Evolutionary conservation across 2,113 vertebrate genomes (phyloP), one percentile per base, ranked within the genome.

Genomic region (Taurulus bubalis): DNA sequence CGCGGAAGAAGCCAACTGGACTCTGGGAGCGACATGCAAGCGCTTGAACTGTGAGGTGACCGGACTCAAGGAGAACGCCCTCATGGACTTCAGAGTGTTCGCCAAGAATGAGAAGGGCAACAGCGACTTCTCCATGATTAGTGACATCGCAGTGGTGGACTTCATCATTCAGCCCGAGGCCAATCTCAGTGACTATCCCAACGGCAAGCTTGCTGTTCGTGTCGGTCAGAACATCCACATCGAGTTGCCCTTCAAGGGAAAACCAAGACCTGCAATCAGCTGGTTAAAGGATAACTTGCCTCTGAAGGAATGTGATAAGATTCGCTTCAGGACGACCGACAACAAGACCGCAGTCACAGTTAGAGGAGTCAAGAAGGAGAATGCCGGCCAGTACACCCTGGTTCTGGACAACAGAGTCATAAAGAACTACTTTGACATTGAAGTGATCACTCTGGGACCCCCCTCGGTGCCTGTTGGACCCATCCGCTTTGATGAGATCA

Each of bases 81-180:
- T 96, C 28, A 90, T 99, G 89, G 96, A 98, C 86, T 99, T 99
- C 90, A 96, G 95, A 94, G 97, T 99, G 6, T 97, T 93, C 83
- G 96, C 98, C 77, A 98, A 97, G 94, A 99, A 99, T 24, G 98
- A 99, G 89, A 99, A 99, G 90, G 98, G 98, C 64, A 94, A 90
- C 75, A 98, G 98, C 76, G 98, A 99, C 32, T 86, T 95, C 91
- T 96, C 96, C 82, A 94, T 92, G 81, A 93, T 97, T 92, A 96
- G 97, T 80, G 97, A 97, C 1, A 95, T 99, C 80, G 97, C 96
- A 86, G 97, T 99, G 40, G 96, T 97, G 91, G 97, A 99, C 83
- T 94, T 96, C 80, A 79, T 97, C 60, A 98, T 99, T 91, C 94
- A 94, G 79, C 98, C 98, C 47, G 96, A 97, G 86, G 97, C 97